phyloP scores from a whole-genome alignment of 2,888 invertebrate species.

The Epiblema foenella region DNA sequence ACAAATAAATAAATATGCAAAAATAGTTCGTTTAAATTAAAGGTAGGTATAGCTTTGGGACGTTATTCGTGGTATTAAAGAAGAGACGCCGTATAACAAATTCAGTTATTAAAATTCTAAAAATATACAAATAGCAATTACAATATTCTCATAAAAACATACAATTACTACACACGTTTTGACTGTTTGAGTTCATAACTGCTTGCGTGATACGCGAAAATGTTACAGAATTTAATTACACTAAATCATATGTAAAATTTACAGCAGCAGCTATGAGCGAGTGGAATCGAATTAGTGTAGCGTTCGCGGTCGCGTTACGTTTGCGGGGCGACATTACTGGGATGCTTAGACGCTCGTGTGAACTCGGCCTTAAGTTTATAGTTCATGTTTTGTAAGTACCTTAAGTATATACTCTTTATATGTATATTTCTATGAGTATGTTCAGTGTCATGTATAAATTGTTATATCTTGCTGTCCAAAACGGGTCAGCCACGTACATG shows the following conservation, averaged over 20 bases:
- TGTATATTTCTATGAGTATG: too few species aligned
- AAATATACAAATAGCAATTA: not conserved
- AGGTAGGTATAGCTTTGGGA: too few species aligned
- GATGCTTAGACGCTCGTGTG: constrained; percentile 34
- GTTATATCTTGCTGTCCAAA: too few species aligned
- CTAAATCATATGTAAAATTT: constrained; percentile 82
- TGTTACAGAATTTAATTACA: constrained; percentile 78
- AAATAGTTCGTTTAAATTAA: too few species aligned
- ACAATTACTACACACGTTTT: too few species aligned
- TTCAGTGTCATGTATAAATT: too few species aligned
- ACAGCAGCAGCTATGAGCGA: constrained; percentile 69
- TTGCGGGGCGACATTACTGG: constrained; percentile 31
- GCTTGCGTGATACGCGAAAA: constrained; percentile 63
- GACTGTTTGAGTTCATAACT: constrained; percentile 3
- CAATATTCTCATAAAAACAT: too few species aligned
- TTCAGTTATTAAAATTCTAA: not conserved
- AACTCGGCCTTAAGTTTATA: constrained; percentile 16
- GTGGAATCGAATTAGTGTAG: constrained; percentile 78
- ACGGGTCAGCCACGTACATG: too few species aligned
- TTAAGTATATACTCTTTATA: not conserved
- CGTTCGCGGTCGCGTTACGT: constrained; percentile 68
- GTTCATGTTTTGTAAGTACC: constrained; percentile 13
- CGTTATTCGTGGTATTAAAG: not conserved
- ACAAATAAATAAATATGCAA: too few species aligned
- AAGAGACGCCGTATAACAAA: too few species aligned